Evolutionary conservation across 2,113 vertebrate genomes (phyloP).

Genomic region (Lepus americanus): DNA sequence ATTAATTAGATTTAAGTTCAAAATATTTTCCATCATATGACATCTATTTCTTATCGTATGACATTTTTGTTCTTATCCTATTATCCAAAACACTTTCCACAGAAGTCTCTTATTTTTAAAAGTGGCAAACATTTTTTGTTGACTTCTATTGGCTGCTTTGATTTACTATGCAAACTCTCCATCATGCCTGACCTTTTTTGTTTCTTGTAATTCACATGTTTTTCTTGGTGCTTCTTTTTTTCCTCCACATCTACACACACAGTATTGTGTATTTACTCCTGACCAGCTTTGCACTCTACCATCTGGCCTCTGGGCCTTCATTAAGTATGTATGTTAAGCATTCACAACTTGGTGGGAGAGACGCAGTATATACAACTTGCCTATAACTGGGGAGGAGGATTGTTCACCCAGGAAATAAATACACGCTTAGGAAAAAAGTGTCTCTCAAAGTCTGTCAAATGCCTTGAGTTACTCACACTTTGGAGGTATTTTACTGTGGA

Average conservation of each 20-base stretch:
- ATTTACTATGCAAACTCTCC: not conserved
- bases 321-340: not conserved
- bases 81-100: not conserved
- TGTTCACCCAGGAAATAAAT: not conserved
- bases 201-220: not conserved
- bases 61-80: not conserved
- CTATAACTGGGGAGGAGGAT: not conserved
- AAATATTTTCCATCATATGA: not conserved
- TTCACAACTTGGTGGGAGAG: not conserved
- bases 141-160: not conserved
- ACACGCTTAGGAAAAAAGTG: not conserved
- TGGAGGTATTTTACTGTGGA: not conserved
- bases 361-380: not conserved
- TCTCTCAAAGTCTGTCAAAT: constrained; percentile 14
- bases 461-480: not conserved
- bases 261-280: not conserved
- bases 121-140: not conserved
- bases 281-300: not conserved
- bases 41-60: too few relatives aligned
- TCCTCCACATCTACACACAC: not conserved
- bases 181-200: not conserved
- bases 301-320: not conserved
- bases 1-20: not conserved
- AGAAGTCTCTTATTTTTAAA: not conserved
- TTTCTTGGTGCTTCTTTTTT: not conserved